Evolutionary conservation across 2,888 invertebrate genomes (phyloP).

Genomic region (Hartigia nigra): DNA sequence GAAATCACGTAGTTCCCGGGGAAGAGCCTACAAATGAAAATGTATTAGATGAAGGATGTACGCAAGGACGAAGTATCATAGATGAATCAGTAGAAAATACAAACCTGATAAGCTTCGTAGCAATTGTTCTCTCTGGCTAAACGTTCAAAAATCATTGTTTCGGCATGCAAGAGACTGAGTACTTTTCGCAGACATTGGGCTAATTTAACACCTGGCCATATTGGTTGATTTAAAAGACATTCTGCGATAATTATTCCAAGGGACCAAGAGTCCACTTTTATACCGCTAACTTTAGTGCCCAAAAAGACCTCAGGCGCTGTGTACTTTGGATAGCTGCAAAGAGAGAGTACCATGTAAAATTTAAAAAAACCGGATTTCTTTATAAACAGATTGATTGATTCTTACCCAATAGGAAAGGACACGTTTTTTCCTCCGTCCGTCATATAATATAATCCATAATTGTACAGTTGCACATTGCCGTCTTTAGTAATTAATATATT

Average conservation of each 20-base stretch:
- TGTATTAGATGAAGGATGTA: conserved; percentile 26
- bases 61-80: conserved; percentile 12
- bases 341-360: conserved; percentile 11
- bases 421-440: conserved; percentile 88
- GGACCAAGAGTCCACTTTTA: conserved; percentile 93
- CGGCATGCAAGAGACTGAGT: conserved; percentile 76
- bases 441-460: conserved; percentile 94
- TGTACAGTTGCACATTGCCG: conserved; percentile 85
- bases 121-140: conserved; percentile 84
- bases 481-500: conserved; percentile 82
- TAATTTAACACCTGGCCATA: conserved; percentile 82
- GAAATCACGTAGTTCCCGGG: conserved; percentile 71
- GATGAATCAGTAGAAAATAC: conserved; percentile 16
- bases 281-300: conserved; percentile 72
- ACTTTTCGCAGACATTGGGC: conserved; percentile 81
- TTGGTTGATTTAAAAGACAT: conserved; percentile 74
- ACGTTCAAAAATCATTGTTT: conserved; percentile 73
- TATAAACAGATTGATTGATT: background rate
- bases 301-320: conserved; percentile 85
- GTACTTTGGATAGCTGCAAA: conserved; percentile 78
- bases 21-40: conserved; percentile 67
- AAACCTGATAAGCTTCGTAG: conserved; percentile 73
- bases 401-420: conserved; percentile 88
- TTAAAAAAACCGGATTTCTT: background rate
- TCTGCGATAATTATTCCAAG: conserved; percentile 91